Percentiles rank a stretch among this genome's conserved stretches.
Evolutionary conservation across 2,797 vertebrate genomes (phyloP).

Genomic region (Halcyon badia): DNA sequence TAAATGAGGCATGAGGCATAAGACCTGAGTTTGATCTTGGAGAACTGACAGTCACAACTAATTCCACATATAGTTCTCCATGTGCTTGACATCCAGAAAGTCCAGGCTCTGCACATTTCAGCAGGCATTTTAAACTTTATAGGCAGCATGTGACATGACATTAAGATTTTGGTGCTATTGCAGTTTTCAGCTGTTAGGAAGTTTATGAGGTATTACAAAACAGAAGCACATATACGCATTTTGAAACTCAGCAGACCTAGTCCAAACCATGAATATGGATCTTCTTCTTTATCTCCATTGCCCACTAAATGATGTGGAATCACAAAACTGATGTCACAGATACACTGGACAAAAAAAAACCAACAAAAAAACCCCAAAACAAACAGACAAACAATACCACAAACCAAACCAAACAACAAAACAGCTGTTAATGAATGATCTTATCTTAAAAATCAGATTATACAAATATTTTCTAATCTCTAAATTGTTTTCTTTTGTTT

Average conservation of each 20-base stretch:
- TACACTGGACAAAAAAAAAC: neutral
- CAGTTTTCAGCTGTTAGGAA: constrained; percentile 19
- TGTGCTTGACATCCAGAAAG: neutral
- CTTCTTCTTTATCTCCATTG: neutral
- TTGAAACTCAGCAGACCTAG: constrained; percentile 23
- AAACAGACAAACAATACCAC: no score
- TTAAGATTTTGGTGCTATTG: neutral
- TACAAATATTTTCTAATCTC: neutral
- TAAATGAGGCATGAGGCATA: constrained; percentile 23
- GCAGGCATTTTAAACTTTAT: constrained; percentile 1
- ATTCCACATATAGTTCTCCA: neutral
- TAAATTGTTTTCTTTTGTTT: neutral
- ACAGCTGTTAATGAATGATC: neutral
- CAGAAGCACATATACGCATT: neutral
- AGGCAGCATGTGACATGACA: constrained; percentile 34
- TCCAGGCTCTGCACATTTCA: constrained; percentile 42
- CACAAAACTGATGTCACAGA: neutral
- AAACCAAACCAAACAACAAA: neutral
- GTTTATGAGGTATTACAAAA: constrained; percentile 3
- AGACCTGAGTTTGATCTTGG: neutral
- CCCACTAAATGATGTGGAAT: neutral
- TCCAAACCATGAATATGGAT: constrained; percentile 7
- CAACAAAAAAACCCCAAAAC: neutral
- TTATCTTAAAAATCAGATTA: neutral
- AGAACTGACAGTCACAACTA: neutral